Evolutionary conservation across 2,113 vertebrate species (phyloP).

Genomic region (Gymnobelideus leadbeateri): DNA sequence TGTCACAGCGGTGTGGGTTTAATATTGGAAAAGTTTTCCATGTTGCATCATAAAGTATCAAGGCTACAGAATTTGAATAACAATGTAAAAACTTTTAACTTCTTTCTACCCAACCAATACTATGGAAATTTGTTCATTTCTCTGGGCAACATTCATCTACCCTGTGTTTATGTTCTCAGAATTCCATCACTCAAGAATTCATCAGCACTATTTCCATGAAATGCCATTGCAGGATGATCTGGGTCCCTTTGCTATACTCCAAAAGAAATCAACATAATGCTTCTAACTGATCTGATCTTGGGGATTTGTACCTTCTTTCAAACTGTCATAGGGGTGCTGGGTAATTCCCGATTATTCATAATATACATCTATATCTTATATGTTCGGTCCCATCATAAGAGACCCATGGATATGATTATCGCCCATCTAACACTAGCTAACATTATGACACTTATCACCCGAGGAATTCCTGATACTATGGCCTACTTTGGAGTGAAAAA

Average conservation of each 20-base stretch:
- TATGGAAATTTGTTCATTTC: background rate
- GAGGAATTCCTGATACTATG: conserved; percentile 3
- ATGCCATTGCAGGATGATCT: background rate
- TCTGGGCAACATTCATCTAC: background rate
- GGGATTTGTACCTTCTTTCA: background rate
- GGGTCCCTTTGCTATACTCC: too few species aligned
- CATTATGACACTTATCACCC: background rate
- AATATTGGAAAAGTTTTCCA: background rate
- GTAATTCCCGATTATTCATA: background rate
- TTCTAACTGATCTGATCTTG: conserved; percentile 7
- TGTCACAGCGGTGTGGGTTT: too few species aligned
- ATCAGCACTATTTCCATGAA: background rate
- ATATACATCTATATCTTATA: background rate
- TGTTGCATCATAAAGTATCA: too few species aligned
- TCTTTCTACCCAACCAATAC: too few species aligned
- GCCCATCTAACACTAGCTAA: background rate
- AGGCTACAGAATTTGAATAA: background rate
- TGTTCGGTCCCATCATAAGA: background rate
- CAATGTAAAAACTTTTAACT: background rate
- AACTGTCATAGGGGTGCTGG: background rate
- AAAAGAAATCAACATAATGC: background rate
- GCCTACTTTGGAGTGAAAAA: background rate
- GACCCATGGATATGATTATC: background rate
- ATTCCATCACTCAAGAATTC: background rate
- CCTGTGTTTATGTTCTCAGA: background rate